phyloP scores from a whole-genome alignment of 2,888 invertebrate genomes.

The Acleris literana region DNA sequence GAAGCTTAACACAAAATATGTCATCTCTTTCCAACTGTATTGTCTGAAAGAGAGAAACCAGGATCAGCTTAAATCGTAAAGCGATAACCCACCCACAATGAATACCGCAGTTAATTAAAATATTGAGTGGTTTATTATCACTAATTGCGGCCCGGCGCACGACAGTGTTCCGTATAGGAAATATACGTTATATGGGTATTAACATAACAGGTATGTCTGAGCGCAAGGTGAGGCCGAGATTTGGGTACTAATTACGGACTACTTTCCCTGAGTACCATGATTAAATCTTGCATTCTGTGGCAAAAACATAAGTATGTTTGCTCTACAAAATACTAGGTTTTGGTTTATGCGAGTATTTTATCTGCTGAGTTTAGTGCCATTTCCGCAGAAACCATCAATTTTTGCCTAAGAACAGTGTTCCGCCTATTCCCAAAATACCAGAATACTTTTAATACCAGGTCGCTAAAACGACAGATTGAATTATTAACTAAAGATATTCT shows the following conservation, averaged over 20 bases:
- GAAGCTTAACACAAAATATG: too few species aligned
- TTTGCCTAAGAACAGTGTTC: too few species aligned
- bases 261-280: conserved; percentile 1
- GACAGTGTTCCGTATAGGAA: neutral
- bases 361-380: too few species aligned
- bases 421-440: too few species aligned
- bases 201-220: neutral
- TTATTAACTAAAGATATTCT: too few species aligned
- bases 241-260: neutral
- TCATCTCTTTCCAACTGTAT: too few species aligned
- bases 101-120: conserved; percentile 9
- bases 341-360: too few species aligned
- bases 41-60: neutral
- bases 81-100: neutral
- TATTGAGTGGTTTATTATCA: conserved; percentile 14
- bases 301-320: neutral
- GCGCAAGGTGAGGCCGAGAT: conserved; percentile 2
- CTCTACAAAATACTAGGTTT: neutral
- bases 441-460: too few species aligned
- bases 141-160: conserved; percentile 5
- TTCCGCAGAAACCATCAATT: too few species aligned
- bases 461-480: too few species aligned
- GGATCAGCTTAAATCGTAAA: neutral
- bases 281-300: neutral
- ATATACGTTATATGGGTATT: neutral